Percentiles rank a stretch among this genome's conserved stretches.
These are phyloP conservation scores for Dryoscopus gambensis DNA, from an alignment of 2,113 vertebrate species.

Conservation along the genomic window DNA sequence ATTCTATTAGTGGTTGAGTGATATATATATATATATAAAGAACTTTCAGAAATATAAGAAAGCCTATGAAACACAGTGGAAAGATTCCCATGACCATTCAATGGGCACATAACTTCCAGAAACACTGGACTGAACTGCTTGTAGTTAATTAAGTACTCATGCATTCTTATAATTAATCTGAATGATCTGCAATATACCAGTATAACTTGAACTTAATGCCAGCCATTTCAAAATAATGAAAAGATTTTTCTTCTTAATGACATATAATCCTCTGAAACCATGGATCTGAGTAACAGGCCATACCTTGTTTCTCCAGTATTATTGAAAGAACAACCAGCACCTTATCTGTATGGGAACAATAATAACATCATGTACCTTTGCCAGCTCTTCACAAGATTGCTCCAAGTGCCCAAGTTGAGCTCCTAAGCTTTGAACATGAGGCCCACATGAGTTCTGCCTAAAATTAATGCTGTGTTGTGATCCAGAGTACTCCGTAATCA, in stretches of 20 bases:
- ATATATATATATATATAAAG: neutral
- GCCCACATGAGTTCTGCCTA: neutral
- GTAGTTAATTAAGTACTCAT: neutral
- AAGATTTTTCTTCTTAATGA: neutral
- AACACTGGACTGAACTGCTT: neutral
- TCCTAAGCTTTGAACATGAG: neutral
- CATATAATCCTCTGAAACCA: neutral
- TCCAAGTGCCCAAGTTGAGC: neutral
- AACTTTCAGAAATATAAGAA: neutral
- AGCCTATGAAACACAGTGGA: neutral
- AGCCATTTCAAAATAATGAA: neutral
- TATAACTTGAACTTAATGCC: neutral
- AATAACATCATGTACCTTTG: neutral
- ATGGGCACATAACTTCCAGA: neutral
- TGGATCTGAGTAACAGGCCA: neutral
- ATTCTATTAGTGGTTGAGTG: neutral
- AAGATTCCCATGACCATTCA: neutral
- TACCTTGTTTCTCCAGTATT: neutral
- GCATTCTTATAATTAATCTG: neutral
- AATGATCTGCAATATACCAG: neutral
- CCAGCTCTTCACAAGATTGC: neutral
- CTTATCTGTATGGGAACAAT: neutral
- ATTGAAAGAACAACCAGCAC: neutral
- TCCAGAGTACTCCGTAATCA: neutral
- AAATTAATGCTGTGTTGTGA: neutral